Percentiles rank a stretch among this genome's conserved stretches.
Evolutionary conservation across 2,797 vertebrate genomes (phyloP).

Genomic region (Gadopsis marmoratus): DNA sequence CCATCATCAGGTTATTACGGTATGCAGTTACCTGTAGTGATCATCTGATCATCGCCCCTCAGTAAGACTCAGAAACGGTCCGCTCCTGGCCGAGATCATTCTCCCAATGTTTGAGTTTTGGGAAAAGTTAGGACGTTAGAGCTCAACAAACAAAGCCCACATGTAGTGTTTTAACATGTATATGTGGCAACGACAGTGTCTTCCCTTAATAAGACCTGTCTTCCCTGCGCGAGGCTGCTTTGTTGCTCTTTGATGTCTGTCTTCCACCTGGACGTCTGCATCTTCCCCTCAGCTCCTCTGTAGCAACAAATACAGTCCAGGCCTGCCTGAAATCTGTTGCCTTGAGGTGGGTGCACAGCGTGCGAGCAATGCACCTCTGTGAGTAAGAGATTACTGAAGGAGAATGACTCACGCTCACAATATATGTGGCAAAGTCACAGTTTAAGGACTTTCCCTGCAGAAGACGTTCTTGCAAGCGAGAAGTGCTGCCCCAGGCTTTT

Average conservation of each 20-base stretch:
- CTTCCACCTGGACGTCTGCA: conserved; percentile 41
- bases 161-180: background rate
- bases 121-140: conserved; percentile 8
- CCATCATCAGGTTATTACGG: conserved; percentile 20
- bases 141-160: background rate
- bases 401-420: conserved; percentile 73
- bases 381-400: conserved; percentile 73
- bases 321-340: conserved; percentile 83
- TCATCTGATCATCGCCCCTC: background rate
- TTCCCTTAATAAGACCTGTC: background rate
- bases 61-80: background rate
- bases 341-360: conserved; percentile 60
- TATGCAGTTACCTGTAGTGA: conserved; percentile 43
- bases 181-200: background rate
- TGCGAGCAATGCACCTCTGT: conserved; percentile 61
- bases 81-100: background rate
- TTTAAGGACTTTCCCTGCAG: conserved; percentile 75
- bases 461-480: conserved; percentile 50
- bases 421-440: conserved; percentile 74
- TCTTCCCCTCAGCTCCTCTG: conserved; percentile 63
- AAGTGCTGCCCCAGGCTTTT: conserved; percentile 57
- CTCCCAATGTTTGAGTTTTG: background rate
- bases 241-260: conserved; percentile 30
- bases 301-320: conserved; percentile 62
- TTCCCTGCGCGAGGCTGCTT: conserved; percentile 19